Conservation (phyloP, 2,797 vertebrate genomes). For the Apogon talboti region DNA sequence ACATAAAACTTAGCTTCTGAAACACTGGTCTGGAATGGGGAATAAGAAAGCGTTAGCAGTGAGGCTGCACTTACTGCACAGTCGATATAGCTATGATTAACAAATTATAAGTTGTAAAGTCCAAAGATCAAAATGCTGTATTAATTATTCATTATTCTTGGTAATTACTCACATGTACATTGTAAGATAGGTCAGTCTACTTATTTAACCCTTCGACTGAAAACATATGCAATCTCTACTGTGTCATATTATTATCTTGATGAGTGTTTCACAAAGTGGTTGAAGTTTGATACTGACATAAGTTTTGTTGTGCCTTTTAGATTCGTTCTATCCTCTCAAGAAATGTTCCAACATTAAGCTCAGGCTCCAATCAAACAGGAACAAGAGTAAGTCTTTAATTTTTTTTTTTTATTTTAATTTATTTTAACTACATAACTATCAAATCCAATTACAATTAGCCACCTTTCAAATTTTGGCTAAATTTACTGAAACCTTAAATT, state of each 20-base stretch:
- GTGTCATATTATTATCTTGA: background rate
- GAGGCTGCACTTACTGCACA: too few relatives aligned
- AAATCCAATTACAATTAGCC: background rate
- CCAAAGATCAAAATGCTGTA: too few relatives aligned
- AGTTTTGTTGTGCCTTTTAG: conserved; percentile 67
- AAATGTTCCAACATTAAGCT: conserved; percentile 70
- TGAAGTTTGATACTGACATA: conserved; percentile 3
- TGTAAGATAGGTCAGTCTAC: background rate
- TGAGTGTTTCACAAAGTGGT: background rate
- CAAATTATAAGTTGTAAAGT: too few relatives aligned
- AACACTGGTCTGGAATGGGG: too few relatives aligned
- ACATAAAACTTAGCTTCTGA: too few relatives aligned
- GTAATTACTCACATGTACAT: too few relatives aligned
- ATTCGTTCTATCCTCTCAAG: conserved; percentile 85
- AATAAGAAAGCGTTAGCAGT: too few relatives aligned
- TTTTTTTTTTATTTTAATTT: too few relatives aligned
- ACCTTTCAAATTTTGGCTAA: background rate
- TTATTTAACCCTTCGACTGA: background rate
- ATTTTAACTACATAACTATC: background rate
- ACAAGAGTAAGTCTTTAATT: conserved; percentile 81
- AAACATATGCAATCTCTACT: too few relatives aligned
- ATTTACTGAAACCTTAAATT: background rate
- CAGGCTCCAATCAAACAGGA: conserved; percentile 83
- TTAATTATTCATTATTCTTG: too few relatives aligned
- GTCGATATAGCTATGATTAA: too few relatives aligned